Evolutionary conservation across 2,888 invertebrate species (phyloP).

Genomic region (Eupithecia centaureata): DNA sequence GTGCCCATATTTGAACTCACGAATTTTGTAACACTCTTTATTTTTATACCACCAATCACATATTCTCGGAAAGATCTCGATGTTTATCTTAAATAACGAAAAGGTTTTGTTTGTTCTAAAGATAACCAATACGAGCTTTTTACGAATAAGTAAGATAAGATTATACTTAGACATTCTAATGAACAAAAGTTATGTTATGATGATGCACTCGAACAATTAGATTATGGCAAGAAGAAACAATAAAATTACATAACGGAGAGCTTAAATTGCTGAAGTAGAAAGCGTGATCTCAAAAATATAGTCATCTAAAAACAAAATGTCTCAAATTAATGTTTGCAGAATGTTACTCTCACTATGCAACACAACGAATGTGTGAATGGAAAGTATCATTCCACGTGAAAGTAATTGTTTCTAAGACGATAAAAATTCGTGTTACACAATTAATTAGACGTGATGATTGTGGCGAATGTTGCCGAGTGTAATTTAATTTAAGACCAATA

Average conservation of each 20-base stretch:
- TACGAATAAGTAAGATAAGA: conserved; percentile 17
- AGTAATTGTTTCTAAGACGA: conserved; percentile 50
- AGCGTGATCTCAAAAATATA: conserved; percentile 49
- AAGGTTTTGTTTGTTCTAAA: conserved; percentile 31
- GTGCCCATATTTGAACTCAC: conserved; percentile 44
- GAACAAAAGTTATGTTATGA: background rate
- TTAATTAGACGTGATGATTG: conserved; percentile 34
- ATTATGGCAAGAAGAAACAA: conserved; percentile 18
- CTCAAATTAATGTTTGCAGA: conserved; percentile 46
- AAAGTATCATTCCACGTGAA: conserved; percentile 60
- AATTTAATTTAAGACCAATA: conserved; percentile 3
- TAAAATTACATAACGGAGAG: conserved; percentile 25
- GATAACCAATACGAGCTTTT: conserved; percentile 15
- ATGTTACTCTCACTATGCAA: conserved; percentile 47
- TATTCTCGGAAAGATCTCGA: conserved; percentile 42
- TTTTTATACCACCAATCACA: conserved; percentile 42
- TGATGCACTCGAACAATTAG: background rate
- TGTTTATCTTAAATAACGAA: conserved; percentile 32
- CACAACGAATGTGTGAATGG: conserved; percentile 58
- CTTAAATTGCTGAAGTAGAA: conserved; percentile 45
- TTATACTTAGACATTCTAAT: background rate
- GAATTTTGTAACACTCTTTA: conserved; percentile 42
- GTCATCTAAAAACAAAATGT: conserved; percentile 47
- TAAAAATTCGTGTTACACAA: conserved; percentile 42
- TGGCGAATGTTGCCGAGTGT: conserved; percentile 26